A percentile compares a stretch with the other conserved stretches of the same genome.
Evolutionary conservation across 2,113 vertebrate genomes (phyloP).

Genomic region (Bothrops jararaca): DNA sequence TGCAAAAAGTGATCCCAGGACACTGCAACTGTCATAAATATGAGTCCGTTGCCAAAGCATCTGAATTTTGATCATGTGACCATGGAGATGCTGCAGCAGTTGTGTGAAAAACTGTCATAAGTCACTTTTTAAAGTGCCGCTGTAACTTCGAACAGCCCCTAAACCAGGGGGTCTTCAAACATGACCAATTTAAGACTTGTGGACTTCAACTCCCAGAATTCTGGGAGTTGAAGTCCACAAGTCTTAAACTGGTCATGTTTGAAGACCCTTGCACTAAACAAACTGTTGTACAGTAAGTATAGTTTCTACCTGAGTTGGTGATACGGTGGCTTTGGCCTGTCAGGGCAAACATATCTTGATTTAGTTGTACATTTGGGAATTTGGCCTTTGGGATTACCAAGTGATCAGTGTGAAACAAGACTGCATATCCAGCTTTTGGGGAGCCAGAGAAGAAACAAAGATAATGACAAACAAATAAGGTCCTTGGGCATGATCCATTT

Average conservation of each 20-base stretch:
- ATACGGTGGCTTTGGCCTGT: conserved; percentile 21
- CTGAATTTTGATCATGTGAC: neutral
- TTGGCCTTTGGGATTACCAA: conserved; percentile 37
- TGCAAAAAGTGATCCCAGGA: neutral
- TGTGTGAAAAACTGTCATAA: neutral
- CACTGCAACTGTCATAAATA: neutral
- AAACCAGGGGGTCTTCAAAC: no score
- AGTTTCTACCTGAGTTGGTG: conserved; percentile 19
- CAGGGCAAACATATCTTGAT: neutral
- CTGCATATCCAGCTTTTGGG: conserved; percentile 49
- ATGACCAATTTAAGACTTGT: no score
- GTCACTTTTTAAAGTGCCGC: neutral
- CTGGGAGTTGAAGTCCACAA: no score
- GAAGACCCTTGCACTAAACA: no score
- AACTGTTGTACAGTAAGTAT: neutral
- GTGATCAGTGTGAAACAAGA: conserved; percentile 53
- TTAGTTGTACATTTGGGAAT: conserved; percentile 26
- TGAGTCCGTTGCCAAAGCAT: neutral
- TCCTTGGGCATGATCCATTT: conserved; percentile 52
- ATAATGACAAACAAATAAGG: conserved; percentile 57
- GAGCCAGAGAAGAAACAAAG: neutral
- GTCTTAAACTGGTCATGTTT: no score
- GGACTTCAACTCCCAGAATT: no score
- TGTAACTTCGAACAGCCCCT: neutral
- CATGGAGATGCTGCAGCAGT: neutral